Base-by-base conservation (phyloP, 1,140 invertebrate species). In the Elymnias hypermnestra region DNA sequence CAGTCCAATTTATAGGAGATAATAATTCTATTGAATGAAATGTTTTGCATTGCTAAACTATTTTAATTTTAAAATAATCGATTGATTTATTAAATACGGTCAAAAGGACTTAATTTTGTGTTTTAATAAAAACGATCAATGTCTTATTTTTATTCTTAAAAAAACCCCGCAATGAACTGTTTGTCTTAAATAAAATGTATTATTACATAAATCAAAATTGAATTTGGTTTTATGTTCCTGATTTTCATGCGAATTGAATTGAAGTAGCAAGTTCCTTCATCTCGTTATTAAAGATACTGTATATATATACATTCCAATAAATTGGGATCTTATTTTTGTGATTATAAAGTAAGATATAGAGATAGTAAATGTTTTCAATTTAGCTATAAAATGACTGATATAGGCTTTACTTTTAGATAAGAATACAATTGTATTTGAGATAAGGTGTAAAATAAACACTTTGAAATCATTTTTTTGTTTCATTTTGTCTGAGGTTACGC, bases 321-420 rank as follows among this genome's bases (percentile, higher is more conserved):
- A 22, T 37, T 50, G 21, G 31, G 31, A 50, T 37, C 29, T 22
- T 38, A 38, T 23, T 37, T 50, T 42, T 50, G 47, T 50, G 47
- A 50, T 50, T 50, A 41, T 29, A 42, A 21, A 21, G 25, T 50
- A 42, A 50, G 47, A 28, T 40, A 47, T 4, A 10, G 28, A 14
- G 29, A 33, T 33, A 33, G 29, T 33, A 12, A 33, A 29, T 13
- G 29, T 33, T 33, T 6, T 33, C 29, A 33, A 8, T 7, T 49
- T 37, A 25, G 47, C 23, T 42, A 22, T 50, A 50, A 36, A 36
- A 49, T 65, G 68, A 72, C 68, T 72, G 68, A 71, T 50, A 31
- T 67, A 71, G 50, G 51, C 25, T 57, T 64, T 57, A 57, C 37
- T 45, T 44, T 49, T 57, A 40, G 43, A 40, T 50, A 54, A 15